Conservation (phyloP, 2,113 vertebrate genomes). For the Symphodus melops region DNA sequence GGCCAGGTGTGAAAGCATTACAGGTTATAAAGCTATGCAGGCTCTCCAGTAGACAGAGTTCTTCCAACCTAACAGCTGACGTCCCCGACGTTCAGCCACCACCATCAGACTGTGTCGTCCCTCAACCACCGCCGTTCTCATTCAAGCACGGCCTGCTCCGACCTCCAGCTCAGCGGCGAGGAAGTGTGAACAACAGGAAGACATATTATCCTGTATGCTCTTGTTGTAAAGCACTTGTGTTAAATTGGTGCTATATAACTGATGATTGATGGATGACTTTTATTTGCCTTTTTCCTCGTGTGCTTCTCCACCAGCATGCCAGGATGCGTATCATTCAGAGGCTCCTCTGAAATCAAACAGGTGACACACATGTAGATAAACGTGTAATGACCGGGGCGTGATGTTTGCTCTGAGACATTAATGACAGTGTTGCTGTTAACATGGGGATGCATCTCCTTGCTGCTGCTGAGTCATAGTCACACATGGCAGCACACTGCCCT, state of each 20-base stretch:
- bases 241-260: no score
- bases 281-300: constrained; percentile 8
- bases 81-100: no score
- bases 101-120: no score
- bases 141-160: no score
- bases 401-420: constrained; percentile 34
- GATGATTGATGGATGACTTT: not conserved
- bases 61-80: no score
- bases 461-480: constrained; percentile 22
- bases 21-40: not conserved
- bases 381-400: constrained; percentile 43
- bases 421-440: constrained; percentile 27
- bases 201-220: no score
- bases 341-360: constrained; percentile 6
- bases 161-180: no score
- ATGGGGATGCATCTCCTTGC: not conserved
- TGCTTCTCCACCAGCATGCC: not conserved
- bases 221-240: no score
- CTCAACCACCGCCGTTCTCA: no score
- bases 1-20: not conserved
- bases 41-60: no score
- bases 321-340: constrained; percentile 25
- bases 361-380: constrained; percentile 50
- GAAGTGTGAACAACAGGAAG: no score
- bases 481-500: constrained; percentile 68